A percentile compares a stretch with the other conserved stretches of the same genome.
Evolutionary conservation across 1,140 invertebrate genomes (phyloP).

Genomic region (Zaprionus africanus): DNA sequence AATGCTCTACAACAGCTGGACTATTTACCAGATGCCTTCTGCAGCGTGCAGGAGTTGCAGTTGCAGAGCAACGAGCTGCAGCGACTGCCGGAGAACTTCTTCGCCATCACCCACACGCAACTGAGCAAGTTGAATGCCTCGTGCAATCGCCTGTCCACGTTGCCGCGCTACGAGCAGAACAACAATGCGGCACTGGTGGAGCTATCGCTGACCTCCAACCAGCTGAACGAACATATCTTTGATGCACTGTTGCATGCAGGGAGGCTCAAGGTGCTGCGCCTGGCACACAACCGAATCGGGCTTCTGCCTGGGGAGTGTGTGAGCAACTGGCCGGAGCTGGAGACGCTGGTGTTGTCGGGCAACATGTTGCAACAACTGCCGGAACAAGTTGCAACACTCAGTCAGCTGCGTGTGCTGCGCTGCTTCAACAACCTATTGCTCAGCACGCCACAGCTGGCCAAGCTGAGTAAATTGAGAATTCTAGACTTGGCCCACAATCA

Average conservation of each 20-base stretch:
- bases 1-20: slow-evolving; percentile 90
- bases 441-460: slow-evolving; percentile 90
- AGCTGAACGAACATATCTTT: slow-evolving; percentile 89
- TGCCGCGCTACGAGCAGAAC: slow-evolving; percentile 87
- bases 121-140: slow-evolving; percentile 90
- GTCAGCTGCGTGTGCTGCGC: slow-evolving; percentile 90
- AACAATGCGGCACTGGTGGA: slow-evolving; percentile 88
- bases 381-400: slow-evolving; percentile 89
- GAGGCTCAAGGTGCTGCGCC: slow-evolving; percentile 89
- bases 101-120: slow-evolving; percentile 88
- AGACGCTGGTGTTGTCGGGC: slow-evolving; percentile 92
- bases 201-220: slow-evolving; percentile 91
- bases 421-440: slow-evolving; percentile 93
- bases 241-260: slow-evolving; percentile 88
- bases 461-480: slow-evolving; percentile 90
- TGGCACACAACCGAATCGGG: slow-evolving; percentile 91
- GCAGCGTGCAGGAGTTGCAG: slow-evolving; percentile 89
- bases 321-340: slow-evolving; percentile 90
- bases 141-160: slow-evolving; percentile 90
- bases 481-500: slow-evolving; percentile 94
- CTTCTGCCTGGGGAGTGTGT: slow-evolving; percentile 90
- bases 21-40: slow-evolving; percentile 87
- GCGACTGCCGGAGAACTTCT: slow-evolving; percentile 90
- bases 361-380: slow-evolving; percentile 92
- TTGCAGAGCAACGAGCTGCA: slow-evolving; percentile 92